Evolutionary conservation across 2,888 invertebrate species (phyloP), one percentile per base, ranked within the genome.

Genomic region (Urechis unicinctus): DNA sequence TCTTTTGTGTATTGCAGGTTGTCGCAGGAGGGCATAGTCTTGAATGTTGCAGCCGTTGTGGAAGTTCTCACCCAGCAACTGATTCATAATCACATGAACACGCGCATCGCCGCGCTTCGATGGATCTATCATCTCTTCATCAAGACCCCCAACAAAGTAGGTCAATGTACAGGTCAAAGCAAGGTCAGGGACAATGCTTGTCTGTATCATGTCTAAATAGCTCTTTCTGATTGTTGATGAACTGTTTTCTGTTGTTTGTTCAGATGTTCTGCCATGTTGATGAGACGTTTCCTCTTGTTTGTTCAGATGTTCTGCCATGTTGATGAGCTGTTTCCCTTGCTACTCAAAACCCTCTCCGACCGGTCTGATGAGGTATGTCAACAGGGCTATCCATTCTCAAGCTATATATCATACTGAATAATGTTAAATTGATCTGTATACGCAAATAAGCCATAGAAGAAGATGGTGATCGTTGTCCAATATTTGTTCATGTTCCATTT

Each of bases 41-140:
- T 36, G 36, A 17, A 36, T 36, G 9, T 13, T 13, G 79, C 65
- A 25, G 68, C 71, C 28, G 70, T 75, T 43, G 72, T 75, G n/a
- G 63, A 64, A 28, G 72, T 75, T 0, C 58, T 75, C 26, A 68
- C 71, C 42, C 60, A 88, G 72, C 86, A 93, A 80, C 81, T 95
- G 63, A 84, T 85, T 55, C 89, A 92, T 73, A 87, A 87, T 72
- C 88, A 93, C 0, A 91, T 93, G 60, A 90, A 91, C 78, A 96
- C 96, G 0, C 90, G 95, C 81, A 90, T 95, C n/a, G 95, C 96
- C 0, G 89, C 91, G 24, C 81, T 98, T 13, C 86, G 89, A 68
- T 98, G 97, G 98, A 89, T 98, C 64, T 86, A 91, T 74, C 92
- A 94, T 75, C 83, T 98, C 6, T 90, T 94, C 70, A 86, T 85